Evolutionary conservation across 2,888 invertebrate genomes (phyloP), one percentile per base, ranked within the genome.

Genomic region (Callyntrura sp.): DNA sequence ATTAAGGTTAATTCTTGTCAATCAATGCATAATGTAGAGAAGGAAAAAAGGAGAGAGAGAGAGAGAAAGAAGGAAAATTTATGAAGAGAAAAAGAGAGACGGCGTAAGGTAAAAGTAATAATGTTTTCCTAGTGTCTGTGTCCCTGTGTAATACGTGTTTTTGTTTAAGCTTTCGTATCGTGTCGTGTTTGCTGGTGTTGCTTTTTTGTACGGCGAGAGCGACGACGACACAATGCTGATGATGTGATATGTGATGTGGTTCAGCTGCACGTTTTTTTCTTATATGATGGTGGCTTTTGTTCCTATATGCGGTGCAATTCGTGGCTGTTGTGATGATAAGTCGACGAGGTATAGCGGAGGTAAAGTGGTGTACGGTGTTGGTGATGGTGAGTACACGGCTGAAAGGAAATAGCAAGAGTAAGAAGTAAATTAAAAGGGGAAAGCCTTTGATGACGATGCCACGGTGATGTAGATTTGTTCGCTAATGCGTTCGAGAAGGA

Each of bases 1-100:
- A 93, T 93, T 93, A 93, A 92, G 93, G 93, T 92, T 92, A 92
- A 93, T 88, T 93, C 92, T 91, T 93, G 93, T 93, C 93, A 93
- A 93, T 93, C 92, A 92, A 88, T 88, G 87, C 90, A 84, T 90
- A 90, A 65, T 62, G 65, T 45, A 65, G 25, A 82, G 82, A 65
- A 82, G 11, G 43, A 43, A 79, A 57, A 81, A 25, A 20, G 11
- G 51, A 23, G 45, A 62, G 23, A 73, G 6, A 43, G n/a, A 45
- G 12, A 73, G 28, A 48, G 17, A 28, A 12, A 45, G n/a, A 14
- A 43, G 28, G 73, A 62, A 76, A 51, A 76, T 20, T 9, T 28
- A 20, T 28, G 43, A 51, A 57, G 28, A 20, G 57, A 78, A 35
- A 79, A 17, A 12, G 57, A 35, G 14, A 12, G 76, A 20, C 23